phyloP scores from a whole-genome alignment of 2,888 invertebrate species.

The Eumerus sabulonum region DNA sequence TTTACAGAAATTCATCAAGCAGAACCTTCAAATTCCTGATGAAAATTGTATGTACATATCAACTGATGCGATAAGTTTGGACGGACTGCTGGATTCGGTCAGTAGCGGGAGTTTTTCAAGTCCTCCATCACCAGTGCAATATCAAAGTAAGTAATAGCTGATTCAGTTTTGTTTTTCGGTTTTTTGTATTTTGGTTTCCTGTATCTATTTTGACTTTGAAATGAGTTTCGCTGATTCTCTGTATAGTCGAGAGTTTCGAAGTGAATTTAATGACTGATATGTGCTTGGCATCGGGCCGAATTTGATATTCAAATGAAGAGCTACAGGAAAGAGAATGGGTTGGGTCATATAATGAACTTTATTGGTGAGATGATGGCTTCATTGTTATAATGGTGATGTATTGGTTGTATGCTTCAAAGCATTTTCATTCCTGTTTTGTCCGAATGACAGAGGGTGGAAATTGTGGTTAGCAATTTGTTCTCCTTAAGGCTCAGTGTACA shows the following conservation, averaged over 20 bases:
- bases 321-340: background rate
- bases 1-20: constrained; percentile 70
- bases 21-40: constrained; percentile 58
- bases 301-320: constrained; percentile 38
- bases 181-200: constrained; percentile 1
- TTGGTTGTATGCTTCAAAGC: no score
- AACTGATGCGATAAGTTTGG: constrained; percentile 73
- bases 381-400: no score
- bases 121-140: constrained; percentile 71
- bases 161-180: no score
- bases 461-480: no score
- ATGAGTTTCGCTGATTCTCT: background rate
- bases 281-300: background rate
- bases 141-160: constrained; percentile 69
- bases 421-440: no score
- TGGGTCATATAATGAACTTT: no score
- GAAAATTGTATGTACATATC: constrained; percentile 71
- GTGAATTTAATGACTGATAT: constrained; percentile 13
- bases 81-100: constrained; percentile 73
- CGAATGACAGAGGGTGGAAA: no score
- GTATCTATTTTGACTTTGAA: background rate
- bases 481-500: no score
- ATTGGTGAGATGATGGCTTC: background rate
- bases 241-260: no score
- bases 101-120: constrained; percentile 73